Percentiles rank a stretch among this genome's conserved stretches.
phyloP scores from a whole-genome alignment of 2,113 vertebrate genomes.

The Micromys minutus region DNA sequence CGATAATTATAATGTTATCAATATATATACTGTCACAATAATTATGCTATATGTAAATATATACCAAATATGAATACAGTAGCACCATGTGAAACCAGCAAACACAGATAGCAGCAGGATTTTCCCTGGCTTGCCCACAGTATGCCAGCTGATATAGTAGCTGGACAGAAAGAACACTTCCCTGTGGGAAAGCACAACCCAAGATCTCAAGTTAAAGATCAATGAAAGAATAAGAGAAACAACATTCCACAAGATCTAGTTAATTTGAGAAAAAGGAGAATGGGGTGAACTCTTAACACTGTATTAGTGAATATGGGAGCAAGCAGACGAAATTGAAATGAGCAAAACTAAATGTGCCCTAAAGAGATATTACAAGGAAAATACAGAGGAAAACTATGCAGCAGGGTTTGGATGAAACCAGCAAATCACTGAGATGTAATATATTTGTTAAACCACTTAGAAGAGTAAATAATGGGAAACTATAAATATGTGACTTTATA shows the following conservation, averaged over 20 bases:
- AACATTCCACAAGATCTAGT: not conserved
- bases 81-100: not conserved
- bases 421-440: not conserved
- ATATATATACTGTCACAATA: not conserved
- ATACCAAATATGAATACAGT: not conserved
- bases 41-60: not conserved
- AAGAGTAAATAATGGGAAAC: not conserved
- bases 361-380: not conserved
- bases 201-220: not conserved
- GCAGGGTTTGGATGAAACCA: not conserved
- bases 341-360: not conserved
- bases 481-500: not conserved
- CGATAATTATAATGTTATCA: not conserved
- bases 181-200: not conserved
- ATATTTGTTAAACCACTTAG: not conserved
- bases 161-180: not conserved
- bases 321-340: not conserved
- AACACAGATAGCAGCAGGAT: not conserved
- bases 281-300: not conserved
- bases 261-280: slow-evolving; percentile 4
- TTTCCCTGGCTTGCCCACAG: not conserved
- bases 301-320: not conserved
- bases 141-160: not conserved
- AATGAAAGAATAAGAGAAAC: not conserved
- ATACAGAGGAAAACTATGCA: not conserved